These are phyloP conservation scores for Drosophila suzukii DNA, from an alignment of 1,140 invertebrate genomes.

Conservation along the genomic window DNA sequence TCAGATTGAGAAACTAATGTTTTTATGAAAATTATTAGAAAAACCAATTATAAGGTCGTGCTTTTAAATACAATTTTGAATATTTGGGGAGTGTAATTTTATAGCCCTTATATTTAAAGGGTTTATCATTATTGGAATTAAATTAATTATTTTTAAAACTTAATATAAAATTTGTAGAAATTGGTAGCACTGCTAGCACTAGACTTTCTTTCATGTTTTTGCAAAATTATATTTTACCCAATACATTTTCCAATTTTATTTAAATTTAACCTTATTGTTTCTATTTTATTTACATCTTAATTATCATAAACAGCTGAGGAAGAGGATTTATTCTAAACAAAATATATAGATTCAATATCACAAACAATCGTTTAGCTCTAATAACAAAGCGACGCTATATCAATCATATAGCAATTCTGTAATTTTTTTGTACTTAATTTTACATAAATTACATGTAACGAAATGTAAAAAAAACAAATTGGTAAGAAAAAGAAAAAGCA, in stretches of 20 bases:
- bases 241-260: slow-evolving; percentile 52
- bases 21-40: neutral
- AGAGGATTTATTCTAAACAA: slow-evolving; percentile 72
- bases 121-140: too few species aligned
- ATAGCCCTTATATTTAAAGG: too few species aligned
- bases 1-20: neutral
- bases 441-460: slow-evolving; percentile 82
- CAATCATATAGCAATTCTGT: slow-evolving; percentile 70
- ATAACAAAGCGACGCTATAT: slow-evolving; percentile 77
- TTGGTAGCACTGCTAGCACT: neutral
- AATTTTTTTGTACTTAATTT: slow-evolving; percentile 80
- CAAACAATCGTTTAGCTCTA: slow-evolving; percentile 74
- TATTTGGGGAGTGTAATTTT: too few species aligned
- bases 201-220: slow-evolving; percentile 37
- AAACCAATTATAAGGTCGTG: neutral
- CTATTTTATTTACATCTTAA: slow-evolving; percentile 73
- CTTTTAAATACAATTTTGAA: too few species aligned
- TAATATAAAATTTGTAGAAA: too few species aligned
- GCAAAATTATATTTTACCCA: slow-evolving; percentile 10
- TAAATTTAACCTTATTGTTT: slow-evolving; percentile 56
- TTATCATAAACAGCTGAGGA: slow-evolving; percentile 69
- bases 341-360: slow-evolving; percentile 49
- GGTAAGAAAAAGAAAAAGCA: slow-evolving; percentile 69
- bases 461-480: slow-evolving; percentile 74
- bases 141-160: too few species aligned